phyloP scores from a whole-genome alignment of 2,888 invertebrate species.

The Neria commutata region DNA sequence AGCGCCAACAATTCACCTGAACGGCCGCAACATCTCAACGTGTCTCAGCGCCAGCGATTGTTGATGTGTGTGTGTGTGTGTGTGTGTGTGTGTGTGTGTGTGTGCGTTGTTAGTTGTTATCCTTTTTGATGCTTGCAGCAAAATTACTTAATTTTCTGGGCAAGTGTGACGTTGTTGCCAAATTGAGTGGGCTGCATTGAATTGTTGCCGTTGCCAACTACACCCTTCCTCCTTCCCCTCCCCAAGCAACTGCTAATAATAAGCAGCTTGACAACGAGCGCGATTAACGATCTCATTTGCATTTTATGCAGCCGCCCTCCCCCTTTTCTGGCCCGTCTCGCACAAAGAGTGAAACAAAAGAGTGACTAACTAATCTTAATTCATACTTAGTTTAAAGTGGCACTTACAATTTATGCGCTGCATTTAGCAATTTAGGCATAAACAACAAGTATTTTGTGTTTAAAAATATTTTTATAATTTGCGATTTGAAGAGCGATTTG shows the following conservation, averaged over 20 bases:
- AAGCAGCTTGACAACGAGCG: constrained; percentile 43
- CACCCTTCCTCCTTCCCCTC: constrained; percentile 31
- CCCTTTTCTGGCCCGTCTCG: no score
- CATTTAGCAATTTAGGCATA: no score
- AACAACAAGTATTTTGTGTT: no score
- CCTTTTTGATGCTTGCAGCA: constrained; percentile 49
- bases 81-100: no score
- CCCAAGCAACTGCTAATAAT: constrained; percentile 23
- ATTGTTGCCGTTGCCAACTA: constrained; percentile 5
- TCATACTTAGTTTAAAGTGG: no score
- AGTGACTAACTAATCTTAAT: no score
- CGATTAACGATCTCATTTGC: constrained; percentile 54
- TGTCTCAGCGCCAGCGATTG: background rate
- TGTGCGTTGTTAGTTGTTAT: constrained; percentile 20
- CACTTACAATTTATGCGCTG: no score
- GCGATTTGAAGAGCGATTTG: no score
- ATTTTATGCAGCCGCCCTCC: no score
- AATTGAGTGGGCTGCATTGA: background rate
- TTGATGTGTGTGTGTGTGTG: no score
- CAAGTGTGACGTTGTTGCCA: background rate
- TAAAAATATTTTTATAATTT: no score
- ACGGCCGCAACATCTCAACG: background rate
- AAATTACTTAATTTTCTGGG: constrained; percentile 49
- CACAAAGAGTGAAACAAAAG: no score
- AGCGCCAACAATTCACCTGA: background rate